phyloP scores from a whole-genome alignment of 2,888 invertebrate genomes.

The Pseudococcus viburni region DNA sequence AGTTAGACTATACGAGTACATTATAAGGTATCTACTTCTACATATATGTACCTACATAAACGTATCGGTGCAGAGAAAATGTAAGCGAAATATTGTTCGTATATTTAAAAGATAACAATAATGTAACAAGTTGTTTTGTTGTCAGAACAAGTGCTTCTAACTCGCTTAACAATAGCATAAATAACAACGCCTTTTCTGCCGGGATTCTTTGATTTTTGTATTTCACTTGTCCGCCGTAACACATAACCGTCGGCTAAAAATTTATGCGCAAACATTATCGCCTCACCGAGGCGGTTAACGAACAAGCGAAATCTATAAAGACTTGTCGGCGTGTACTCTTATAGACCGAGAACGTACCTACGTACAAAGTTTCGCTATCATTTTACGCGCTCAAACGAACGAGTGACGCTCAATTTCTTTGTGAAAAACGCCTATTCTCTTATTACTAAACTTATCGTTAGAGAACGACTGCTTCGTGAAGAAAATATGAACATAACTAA shows the following conservation, averaged over 20 bases:
- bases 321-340: constrained; percentile 1
- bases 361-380: neutral
- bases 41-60: neutral
- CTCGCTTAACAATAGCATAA: constrained; percentile 65
- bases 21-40: neutral
- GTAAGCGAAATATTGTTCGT: constrained; percentile 50
- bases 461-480: too few relatives aligned
- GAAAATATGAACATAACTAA: too few relatives aligned
- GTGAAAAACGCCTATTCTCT: too few relatives aligned
- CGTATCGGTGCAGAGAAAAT: constrained; percentile 5
- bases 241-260: constrained; percentile 53
- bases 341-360: neutral
- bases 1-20: neutral
- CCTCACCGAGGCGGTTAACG: constrained; percentile 42
- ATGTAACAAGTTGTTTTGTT: constrained; percentile 66
- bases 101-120: constrained; percentile 63
- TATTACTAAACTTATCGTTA: too few relatives aligned
- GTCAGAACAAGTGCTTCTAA: constrained; percentile 66
- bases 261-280: constrained; percentile 62
- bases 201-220: constrained; percentile 60
- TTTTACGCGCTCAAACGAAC: neutral
- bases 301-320: constrained; percentile 43
- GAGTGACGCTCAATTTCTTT: neutral
- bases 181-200: constrained; percentile 64
- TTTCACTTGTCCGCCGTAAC: constrained; percentile 53